These are phyloP conservation scores for Cliona cf. orientalis DNA, from an alignment of 37 sponge, comb jelly and placozoan species.

Conservation along the genomic window DNA sequence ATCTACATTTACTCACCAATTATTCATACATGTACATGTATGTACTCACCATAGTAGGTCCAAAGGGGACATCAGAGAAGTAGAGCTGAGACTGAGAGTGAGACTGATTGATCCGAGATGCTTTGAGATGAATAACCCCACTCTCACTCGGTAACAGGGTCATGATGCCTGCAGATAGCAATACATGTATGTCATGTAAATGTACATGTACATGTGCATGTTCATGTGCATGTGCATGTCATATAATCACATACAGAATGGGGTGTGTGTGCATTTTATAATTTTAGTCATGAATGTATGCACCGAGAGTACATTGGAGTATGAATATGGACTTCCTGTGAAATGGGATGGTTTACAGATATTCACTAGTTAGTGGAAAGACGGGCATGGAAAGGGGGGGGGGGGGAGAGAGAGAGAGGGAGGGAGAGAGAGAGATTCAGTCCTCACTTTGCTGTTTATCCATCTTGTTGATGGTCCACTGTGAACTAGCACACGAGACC, in stretches of 20 bases:
- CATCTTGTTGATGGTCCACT: conserved; percentile 42
- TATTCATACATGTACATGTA: background rate
- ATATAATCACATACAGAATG: background rate
- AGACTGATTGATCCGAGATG: background rate
- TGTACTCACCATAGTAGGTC: conserved; percentile 36
- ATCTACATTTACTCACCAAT: no score
- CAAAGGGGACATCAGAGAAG: conserved; percentile 57
- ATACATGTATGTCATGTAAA: background rate
- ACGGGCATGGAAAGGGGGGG: no score
- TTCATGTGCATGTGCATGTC: background rate
- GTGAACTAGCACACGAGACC: conserved; percentile 45
- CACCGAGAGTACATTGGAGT: background rate
- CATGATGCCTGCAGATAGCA: conserved; percentile 7
- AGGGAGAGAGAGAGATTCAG: background rate
- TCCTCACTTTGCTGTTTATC: conserved; percentile 36
- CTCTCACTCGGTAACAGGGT: conserved; percentile 51
- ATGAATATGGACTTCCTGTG: no score
- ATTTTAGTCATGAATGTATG: background rate
- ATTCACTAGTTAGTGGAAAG: no score
- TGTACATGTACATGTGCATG: background rate
- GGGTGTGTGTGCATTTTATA: no score
- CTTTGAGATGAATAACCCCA: conserved; percentile 56
- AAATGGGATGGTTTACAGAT: no score
- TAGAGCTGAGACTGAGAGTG: background rate
- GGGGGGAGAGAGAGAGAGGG: no score